Conservation (phyloP, 2,888 invertebrate species). For the Tryphoninae sp. region DNA sequence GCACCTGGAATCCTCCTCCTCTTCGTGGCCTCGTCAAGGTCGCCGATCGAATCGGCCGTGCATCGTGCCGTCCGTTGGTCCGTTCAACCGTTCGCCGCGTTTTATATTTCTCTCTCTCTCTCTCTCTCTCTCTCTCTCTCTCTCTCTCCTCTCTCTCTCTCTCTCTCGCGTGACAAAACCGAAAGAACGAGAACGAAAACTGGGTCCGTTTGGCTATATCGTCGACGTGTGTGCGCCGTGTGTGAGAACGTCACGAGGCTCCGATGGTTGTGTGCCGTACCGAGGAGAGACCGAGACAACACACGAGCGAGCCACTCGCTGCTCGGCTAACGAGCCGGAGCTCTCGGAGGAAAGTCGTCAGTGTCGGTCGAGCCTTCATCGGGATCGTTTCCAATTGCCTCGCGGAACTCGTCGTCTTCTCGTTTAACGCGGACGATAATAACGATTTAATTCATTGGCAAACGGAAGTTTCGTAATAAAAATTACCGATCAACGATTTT, state of each 20-base stretch:
- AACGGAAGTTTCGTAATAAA: background rate
- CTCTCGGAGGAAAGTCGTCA: slow-evolving; percentile 64
- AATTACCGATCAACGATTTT: background rate
- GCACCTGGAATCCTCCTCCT: slow-evolving; percentile 18
- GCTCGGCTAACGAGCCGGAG: slow-evolving; percentile 56
- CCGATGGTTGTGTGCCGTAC: slow-evolving; percentile 44
- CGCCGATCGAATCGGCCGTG: slow-evolving; percentile 54
- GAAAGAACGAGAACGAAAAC: slow-evolving; percentile 19
- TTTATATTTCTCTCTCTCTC: background rate
- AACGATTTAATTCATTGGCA: background rate
- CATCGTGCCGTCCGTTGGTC: slow-evolving; percentile 33
- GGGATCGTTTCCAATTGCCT: slow-evolving; percentile 55
- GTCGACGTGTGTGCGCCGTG: slow-evolving; percentile 2
- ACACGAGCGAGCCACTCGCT: slow-evolving; percentile 12
- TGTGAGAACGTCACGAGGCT: slow-evolving; percentile 3
- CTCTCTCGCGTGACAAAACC: background rate
- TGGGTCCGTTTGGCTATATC: slow-evolving; percentile 6
- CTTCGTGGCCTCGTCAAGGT: slow-evolving; percentile 56
- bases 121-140: no score
- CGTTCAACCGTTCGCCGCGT: slow-evolving; percentile 43
- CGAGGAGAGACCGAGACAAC: slow-evolving; percentile 26
- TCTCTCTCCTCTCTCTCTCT: background rate
- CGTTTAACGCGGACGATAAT: background rate
- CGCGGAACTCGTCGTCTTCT: slow-evolving; percentile 20
- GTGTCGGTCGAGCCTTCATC: slow-evolving; percentile 62